phyloP scores from a whole-genome alignment of 2,113 vertebrate genomes.

The Pheucticus melanocephalus region DNA sequence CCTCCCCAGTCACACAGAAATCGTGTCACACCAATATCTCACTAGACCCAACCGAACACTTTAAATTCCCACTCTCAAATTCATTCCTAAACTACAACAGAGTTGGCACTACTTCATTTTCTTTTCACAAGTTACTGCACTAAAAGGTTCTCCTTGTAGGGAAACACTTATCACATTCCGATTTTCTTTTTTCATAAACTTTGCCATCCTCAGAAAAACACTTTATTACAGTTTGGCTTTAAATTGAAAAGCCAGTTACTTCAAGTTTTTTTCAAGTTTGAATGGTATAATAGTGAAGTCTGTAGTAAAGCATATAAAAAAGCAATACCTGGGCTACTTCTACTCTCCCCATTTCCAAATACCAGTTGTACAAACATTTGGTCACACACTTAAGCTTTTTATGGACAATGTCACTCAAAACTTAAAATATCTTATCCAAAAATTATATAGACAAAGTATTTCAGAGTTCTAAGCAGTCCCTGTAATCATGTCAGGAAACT shows the following conservation, averaged over 20 bases:
- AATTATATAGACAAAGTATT: rapidly evolving
- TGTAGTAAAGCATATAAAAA: background rate
- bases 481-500: background rate
- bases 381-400: background rate
- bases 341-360: background rate
- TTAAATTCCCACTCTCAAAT: background rate
- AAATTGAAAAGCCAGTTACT: background rate
- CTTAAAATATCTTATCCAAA: background rate
- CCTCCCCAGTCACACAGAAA: background rate
- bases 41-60: background rate
- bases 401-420: background rate
- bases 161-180: background rate
- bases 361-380: background rate
- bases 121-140: background rate
- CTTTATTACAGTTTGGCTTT: background rate
- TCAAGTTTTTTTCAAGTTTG: background rate
- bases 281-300: background rate
- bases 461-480: background rate
- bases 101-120: rapidly evolving
- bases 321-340: background rate
- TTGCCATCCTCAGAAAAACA: background rate
- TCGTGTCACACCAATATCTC: background rate
- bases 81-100: background rate
- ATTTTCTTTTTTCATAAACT: background rate
- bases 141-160: background rate